Conservation (phyloP, 2,797 vertebrate species). For the Clarias platycephalus region DNA sequence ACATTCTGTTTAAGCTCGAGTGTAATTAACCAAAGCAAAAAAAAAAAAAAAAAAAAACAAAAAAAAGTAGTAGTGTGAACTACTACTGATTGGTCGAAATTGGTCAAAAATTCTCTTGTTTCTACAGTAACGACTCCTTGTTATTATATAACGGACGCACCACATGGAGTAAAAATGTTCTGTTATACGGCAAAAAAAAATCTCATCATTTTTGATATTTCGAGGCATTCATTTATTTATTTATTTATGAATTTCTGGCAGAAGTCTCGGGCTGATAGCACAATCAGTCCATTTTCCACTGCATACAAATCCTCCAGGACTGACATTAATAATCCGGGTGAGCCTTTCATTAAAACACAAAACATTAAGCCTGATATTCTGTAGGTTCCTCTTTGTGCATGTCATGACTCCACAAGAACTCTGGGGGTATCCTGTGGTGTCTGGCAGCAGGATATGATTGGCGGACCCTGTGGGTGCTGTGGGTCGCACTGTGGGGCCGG, state of each 20-base stretch:
- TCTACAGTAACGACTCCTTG: no score
- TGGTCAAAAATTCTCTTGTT: background rate
- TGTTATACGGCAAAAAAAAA: background rate
- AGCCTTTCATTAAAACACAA: no score
- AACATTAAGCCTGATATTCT: no score
- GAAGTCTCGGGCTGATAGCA: background rate
- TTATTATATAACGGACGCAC: background rate
- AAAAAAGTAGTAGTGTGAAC: no score
- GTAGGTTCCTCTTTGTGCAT: no score
- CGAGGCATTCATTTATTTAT: background rate
- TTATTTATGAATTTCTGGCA: background rate
- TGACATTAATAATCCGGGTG: no score
- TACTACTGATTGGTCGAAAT: background rate
- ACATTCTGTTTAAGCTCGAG: background rate
- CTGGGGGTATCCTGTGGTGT: no score
- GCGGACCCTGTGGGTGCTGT: no score
- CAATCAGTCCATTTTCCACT: background rate
- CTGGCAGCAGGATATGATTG: no score
- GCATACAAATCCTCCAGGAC: background rate
- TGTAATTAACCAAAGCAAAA: background rate
- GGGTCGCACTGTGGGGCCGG: no score
- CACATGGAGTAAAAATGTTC: background rate
- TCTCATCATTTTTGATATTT: background rate
- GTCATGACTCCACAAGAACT: no score
- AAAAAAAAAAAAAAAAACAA: no score